Evolutionary conservation across 2,113 vertebrate genomes (phyloP).

Genomic region (Podocnemis expansa): DNA sequence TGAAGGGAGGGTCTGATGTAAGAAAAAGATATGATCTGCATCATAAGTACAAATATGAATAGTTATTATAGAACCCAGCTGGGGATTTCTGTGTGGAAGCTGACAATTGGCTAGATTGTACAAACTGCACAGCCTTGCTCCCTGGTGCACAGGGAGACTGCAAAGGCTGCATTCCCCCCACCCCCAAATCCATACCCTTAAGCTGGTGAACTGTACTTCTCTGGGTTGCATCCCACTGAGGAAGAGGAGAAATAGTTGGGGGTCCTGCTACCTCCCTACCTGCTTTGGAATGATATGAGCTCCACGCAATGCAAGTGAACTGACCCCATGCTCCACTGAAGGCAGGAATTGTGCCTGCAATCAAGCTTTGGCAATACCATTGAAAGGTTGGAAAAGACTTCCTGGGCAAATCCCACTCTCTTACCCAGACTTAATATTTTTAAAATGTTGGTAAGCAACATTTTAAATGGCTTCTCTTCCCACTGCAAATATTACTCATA

Average conservation of each 20-base stretch:
- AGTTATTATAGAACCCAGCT: neutral
- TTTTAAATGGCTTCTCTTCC: neutral
- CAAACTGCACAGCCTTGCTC: neutral
- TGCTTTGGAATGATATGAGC: neutral
- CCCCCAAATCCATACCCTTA: neutral
- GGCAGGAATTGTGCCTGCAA: neutral
- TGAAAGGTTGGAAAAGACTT: neutral
- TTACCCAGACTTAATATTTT: neutral
- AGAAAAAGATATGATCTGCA: neutral
- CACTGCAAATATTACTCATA: neutral
- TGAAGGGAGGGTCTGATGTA: neutral
- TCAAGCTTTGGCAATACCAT: neutral
- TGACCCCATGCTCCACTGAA: neutral
- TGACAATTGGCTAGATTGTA: neutral
- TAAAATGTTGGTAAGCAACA: neutral
- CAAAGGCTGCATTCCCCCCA: neutral
- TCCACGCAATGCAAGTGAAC: neutral
- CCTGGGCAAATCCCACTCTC: neutral
- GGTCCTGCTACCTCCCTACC: neutral
- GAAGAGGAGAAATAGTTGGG: neutral
- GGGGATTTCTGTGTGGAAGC: neutral
- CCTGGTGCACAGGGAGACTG: neutral
- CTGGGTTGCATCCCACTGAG: neutral
- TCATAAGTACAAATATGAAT: neutral
- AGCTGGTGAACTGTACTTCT: neutral